These are phyloP conservation scores for Eledone cirrhosa DNA, from an alignment of 2,888 invertebrate genomes.

Conservation along the genomic window DNA sequence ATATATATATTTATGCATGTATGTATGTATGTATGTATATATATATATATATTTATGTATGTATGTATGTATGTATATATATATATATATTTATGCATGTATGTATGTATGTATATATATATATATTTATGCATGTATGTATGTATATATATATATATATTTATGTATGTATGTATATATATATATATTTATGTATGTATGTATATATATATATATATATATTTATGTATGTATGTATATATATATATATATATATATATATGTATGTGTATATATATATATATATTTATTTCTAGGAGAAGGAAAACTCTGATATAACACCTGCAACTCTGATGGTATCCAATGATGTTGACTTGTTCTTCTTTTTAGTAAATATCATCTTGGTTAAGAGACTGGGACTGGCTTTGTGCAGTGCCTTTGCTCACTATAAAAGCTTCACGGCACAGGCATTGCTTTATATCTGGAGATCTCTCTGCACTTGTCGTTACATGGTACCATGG, in stretches of 20 bases:
- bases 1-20: not conserved
- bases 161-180: not conserved
- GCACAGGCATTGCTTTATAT: too few relatives aligned
- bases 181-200: not conserved
- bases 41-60: not conserved
- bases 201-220: not conserved
- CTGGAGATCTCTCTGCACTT: too few relatives aligned
- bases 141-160: not conserved
- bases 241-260: not conserved
- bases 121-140: not conserved
- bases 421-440: too few relatives aligned
- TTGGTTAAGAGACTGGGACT: too few relatives aligned
- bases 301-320: too few relatives aligned
- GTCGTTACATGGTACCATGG: too few relatives aligned
- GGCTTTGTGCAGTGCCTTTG: too few relatives aligned
- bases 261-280: slow-evolving; percentile 2
- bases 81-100: not conserved
- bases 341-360: too few relatives aligned
- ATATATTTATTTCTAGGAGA: too few relatives aligned
- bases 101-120: not conserved
- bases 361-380: too few relatives aligned
- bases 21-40: not conserved
- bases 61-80: not conserved
- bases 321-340: too few relatives aligned
- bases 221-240: not conserved